A percentile compares a stretch with the other conserved stretches of the same genome.
These are phyloP conservation scores for Tetragnatha montana DNA, from an alignment of 2,888 invertebrate species.

Conservation along the genomic window DNA sequence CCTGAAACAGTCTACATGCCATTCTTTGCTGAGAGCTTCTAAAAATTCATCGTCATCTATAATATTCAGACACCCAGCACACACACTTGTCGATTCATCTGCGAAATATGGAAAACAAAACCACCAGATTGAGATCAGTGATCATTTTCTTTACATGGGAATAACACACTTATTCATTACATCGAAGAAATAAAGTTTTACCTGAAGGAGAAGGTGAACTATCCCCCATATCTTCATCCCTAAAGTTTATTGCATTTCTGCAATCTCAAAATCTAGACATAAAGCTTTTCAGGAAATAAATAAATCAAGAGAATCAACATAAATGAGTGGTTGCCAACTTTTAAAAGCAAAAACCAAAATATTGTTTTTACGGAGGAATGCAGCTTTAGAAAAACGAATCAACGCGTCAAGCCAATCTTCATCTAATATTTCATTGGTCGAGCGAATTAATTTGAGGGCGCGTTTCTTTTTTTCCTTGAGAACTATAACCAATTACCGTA, in stretches of 20 bases:
- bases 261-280: slow-evolving; percentile 20
- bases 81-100: slow-evolving; percentile 75
- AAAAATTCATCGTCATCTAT: slow-evolving; percentile 87
- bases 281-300: slow-evolving; percentile 37
- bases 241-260: slow-evolving; percentile 34
- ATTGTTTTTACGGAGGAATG: too few relatives aligned
- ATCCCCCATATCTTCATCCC: slow-evolving; percentile 69
- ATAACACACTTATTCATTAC: background rate
- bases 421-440: too few relatives aligned
- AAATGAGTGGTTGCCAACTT: slow-evolving; percentile 25
- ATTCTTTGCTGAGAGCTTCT: slow-evolving; percentile 87
- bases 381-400: too few relatives aligned
- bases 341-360: background rate
- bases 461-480: too few relatives aligned
- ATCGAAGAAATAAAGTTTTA: slow-evolving; percentile 35
- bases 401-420: too few relatives aligned
- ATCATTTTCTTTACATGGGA: background rate
- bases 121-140: background rate
- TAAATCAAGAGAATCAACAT: slow-evolving; percentile 35
- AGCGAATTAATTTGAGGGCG: too few relatives aligned
- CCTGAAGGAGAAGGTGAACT: slow-evolving; percentile 66
- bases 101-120: slow-evolving; percentile 49
- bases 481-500: too few relatives aligned
- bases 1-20: slow-evolving; percentile 93
- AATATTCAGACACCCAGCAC: slow-evolving; percentile 86